phyloP scores from a whole-genome alignment of 2,113 vertebrate species.

The Scomber scombrus region DNA sequence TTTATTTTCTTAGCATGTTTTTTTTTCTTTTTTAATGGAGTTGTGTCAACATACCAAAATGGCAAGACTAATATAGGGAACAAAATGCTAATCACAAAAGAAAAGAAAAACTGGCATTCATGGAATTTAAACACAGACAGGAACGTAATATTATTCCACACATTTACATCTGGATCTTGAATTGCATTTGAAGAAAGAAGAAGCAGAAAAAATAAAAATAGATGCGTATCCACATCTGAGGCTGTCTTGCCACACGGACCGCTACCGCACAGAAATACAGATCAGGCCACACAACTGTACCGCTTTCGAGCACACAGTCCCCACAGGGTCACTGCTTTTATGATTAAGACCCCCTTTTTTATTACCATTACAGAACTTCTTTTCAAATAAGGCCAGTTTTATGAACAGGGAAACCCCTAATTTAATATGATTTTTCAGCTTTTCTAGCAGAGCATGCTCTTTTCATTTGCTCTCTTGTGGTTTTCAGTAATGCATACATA shows the following conservation, averaged over 20 bases:
- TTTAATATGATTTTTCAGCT: slow-evolving; percentile 50
- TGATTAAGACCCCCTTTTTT: slow-evolving; percentile 61
- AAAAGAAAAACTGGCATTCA: neutral
- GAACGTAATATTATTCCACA: slow-evolving; percentile 14
- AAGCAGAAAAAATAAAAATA: slow-evolving; percentile 18
- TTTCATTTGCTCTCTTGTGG: slow-evolving; percentile 33
- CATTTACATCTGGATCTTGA: slow-evolving; percentile 50
- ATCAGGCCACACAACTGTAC: slow-evolving; percentile 13
- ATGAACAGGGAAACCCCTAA: slow-evolving; percentile 55
- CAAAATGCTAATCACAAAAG: slow-evolving; percentile 48
- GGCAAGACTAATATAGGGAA: neutral
- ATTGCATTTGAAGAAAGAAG: slow-evolving; percentile 17
- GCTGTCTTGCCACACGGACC: slow-evolving; percentile 27
- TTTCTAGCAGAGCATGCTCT: slow-evolving; percentile 13
- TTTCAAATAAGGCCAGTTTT: slow-evolving; percentile 63
- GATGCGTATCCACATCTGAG: slow-evolving; percentile 49
- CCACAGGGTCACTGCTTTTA: slow-evolving; percentile 53
- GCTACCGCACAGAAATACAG: slow-evolving; percentile 16
- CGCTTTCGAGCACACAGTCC: slow-evolving; percentile 48
- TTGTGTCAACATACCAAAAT: slow-evolving; percentile 6
- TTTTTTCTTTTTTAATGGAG: neutral
- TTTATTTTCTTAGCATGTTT: slow-evolving; percentile 25
- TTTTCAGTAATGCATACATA: slow-evolving; percentile 11
- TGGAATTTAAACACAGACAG: slow-evolving; percentile 42
- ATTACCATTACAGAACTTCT: slow-evolving; percentile 67